phyloP scores from a whole-genome alignment of 2,797 vertebrate species.

The Erpetoichthys calabaricus region DNA sequence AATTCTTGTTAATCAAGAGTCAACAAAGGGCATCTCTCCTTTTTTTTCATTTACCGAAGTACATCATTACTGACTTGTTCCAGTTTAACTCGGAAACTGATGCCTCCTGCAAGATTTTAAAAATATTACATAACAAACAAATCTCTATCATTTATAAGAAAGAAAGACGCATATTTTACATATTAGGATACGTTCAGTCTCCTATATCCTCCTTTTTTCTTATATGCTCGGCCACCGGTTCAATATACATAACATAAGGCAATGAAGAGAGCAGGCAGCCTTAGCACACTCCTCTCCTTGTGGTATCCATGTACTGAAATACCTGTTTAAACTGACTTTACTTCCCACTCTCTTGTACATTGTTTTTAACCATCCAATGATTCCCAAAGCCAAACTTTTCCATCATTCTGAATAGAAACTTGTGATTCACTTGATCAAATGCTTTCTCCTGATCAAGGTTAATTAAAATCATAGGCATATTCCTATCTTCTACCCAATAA shows the following conservation, averaged over 20 bases:
- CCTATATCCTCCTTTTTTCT: not conserved
- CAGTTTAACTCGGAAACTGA: too few species aligned
- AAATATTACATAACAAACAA: not conserved
- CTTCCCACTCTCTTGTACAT: not conserved
- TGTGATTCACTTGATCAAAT: conserved; percentile 1
- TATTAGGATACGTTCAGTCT: not conserved
- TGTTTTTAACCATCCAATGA: not conserved
- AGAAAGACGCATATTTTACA: not conserved
- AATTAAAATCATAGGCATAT: not conserved
- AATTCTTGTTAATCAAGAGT: too few species aligned
- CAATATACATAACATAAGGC: not conserved
- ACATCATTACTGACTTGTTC: too few species aligned
- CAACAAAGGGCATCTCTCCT: too few species aligned
- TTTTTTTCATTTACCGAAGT: too few species aligned
- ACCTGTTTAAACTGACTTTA: not conserved
- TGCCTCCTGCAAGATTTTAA: too few species aligned
- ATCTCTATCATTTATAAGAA: not conserved
- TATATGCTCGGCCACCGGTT: not conserved
- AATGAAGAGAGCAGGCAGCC: not conserved
- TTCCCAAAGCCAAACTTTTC: not conserved
- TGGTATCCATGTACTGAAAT: not conserved
- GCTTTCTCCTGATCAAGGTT: conserved; percentile 1
- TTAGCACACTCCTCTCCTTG: not conserved
- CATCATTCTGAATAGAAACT: not conserved
- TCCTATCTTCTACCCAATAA: not conserved